Evolutionary conservation across 2,888 invertebrate genomes (phyloP).

Genomic region (Petrophora chlorosata): DNA sequence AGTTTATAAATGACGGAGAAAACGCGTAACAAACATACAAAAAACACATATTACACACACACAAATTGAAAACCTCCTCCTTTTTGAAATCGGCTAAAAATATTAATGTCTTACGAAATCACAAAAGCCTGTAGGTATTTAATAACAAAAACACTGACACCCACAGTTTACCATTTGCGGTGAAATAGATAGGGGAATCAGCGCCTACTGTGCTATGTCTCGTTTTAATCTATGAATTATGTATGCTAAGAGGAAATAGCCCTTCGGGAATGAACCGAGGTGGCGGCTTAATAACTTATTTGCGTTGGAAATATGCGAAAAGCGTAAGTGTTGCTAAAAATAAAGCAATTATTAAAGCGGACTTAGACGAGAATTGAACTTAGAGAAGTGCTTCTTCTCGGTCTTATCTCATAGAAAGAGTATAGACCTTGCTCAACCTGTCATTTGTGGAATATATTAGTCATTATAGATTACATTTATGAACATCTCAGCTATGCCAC

Average conservation of each 20-base stretch:
- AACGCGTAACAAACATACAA: too few relatives aligned
- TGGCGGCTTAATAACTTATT: slow-evolving; percentile 26
- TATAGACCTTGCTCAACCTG: too few relatives aligned
- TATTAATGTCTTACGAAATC: background rate
- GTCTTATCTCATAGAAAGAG: too few relatives aligned
- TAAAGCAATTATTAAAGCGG: background rate
- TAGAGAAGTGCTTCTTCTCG: background rate
- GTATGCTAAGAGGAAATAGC: slow-evolving; percentile 28
- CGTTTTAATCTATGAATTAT: slow-evolving; percentile 35
- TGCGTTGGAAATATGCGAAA: slow-evolving; percentile 14
- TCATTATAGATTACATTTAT: too few relatives aligned
- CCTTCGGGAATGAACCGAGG: slow-evolving; percentile 17
- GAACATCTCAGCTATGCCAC: too few relatives aligned
- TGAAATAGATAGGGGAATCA: slow-evolving; percentile 25
- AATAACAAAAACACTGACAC: slow-evolving; percentile 9
- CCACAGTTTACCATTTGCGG: slow-evolving; percentile 8
- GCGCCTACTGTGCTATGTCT: slow-evolving; percentile 26
- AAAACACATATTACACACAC: too few relatives aligned
- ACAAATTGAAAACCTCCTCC: too few relatives aligned
- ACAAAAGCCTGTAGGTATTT: background rate
- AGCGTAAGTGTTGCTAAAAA: slow-evolving; percentile 8
- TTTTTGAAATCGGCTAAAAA: too few relatives aligned
- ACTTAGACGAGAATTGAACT: background rate
- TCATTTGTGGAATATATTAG: too few relatives aligned
- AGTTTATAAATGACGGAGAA: too few relatives aligned